Conservation (phyloP, 92 coral and sea anemone species). For the Heteractis magnifica region DNA sequence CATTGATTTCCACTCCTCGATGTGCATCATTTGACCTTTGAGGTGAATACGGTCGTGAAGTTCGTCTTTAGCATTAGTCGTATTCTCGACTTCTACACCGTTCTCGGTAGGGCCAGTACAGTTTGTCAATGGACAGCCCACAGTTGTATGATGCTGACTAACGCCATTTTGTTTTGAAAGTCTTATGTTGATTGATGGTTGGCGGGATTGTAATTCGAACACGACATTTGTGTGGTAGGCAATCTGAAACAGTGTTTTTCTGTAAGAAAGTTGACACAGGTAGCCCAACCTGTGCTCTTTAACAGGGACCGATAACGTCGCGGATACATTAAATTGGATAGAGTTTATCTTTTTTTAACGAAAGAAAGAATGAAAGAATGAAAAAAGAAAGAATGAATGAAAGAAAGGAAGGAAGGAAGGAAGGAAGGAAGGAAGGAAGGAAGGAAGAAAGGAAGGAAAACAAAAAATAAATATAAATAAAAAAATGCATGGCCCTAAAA, state of each 20-base stretch:
- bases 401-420: too few relatives aligned
- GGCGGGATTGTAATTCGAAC: conserved; percentile 70
- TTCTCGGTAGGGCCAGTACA: conserved; percentile 1
- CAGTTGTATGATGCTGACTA: neutral
- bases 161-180: conserved; percentile 15
- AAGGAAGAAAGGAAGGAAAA: neutral
- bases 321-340: neutral
- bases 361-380: too few relatives aligned
- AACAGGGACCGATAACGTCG: neutral
- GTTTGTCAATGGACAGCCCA: conserved; percentile 13
- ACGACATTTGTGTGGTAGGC: conserved; percentile 76
- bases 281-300: too few relatives aligned
- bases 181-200: conserved; percentile 28
- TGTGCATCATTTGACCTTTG: conserved; percentile 82
- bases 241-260: conserved; percentile 36
- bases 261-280: too few relatives aligned
- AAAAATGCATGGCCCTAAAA: too few relatives aligned
- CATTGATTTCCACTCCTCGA: conserved; percentile 84
- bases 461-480: neutral
- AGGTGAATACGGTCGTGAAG: conserved; percentile 53
- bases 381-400: too few relatives aligned
- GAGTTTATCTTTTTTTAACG: too few relatives aligned
- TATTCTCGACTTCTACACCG: neutral
- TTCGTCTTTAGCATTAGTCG: neutral
- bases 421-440: too few relatives aligned